Conservation (phyloP, 2,888 invertebrate genomes). For the Caenorhabditis panamensis region DNA sequence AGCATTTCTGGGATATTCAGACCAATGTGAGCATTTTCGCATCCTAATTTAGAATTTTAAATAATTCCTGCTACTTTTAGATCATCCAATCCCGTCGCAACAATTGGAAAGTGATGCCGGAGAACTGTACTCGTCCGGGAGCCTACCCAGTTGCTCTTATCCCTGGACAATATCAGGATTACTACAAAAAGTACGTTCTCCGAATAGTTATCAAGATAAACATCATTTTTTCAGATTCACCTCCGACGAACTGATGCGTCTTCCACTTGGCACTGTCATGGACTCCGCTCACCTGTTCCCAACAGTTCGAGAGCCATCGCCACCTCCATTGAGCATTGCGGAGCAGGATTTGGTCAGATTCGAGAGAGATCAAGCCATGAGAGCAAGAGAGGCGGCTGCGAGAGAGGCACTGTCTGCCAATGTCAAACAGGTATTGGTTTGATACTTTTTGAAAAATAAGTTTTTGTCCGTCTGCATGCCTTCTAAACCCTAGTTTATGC, state of each 20-base stretch:
- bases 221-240: slow-evolving; percentile 84
- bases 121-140: slow-evolving; percentile 58
- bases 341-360: slow-evolving; percentile 68
- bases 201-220: not conserved
- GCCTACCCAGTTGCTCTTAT: slow-evolving; percentile 93
- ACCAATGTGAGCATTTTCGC: slow-evolving; percentile 41
- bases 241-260: slow-evolving; percentile 90
- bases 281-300: slow-evolving; percentile 83
- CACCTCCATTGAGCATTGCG: slow-evolving; percentile 73
- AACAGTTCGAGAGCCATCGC: slow-evolving; percentile 71
- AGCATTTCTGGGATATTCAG: slow-evolving; percentile 65
- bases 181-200: slow-evolving; percentile 85
- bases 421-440: slow-evolving; percentile 16
- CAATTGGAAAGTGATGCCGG: slow-evolving; percentile 60
- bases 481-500: no score
- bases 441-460: not conserved
- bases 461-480: slow-evolving; percentile 2
- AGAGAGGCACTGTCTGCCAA: not conserved
- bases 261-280: slow-evolving; percentile 93
- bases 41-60: not conserved
- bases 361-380: slow-evolving; percentile 40
- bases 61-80: no score
- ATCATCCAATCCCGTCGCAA: slow-evolving; percentile 69
- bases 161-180: slow-evolving; percentile 96
- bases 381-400: slow-evolving; percentile 23